Base-by-base conservation (phyloP, 1,140 invertebrate species). In the Drosophila rhopaloa region DNA sequence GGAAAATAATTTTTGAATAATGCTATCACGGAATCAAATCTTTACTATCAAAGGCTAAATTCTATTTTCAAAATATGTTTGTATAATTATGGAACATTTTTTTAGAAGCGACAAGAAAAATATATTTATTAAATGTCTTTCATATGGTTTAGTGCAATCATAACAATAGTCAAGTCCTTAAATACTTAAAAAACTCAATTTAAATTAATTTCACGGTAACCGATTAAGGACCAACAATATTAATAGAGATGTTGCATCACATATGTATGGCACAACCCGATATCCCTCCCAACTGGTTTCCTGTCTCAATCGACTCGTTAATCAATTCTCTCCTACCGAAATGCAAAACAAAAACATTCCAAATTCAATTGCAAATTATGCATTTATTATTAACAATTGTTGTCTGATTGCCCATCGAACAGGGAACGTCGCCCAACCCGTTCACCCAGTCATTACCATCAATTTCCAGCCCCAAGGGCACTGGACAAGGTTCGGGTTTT, bases 311-410 rank as follows among this genome's bases (percentile, higher is more conserved):
- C 59, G 71, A 73, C 58, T 81, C 81, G 67, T 85, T 83, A 86
- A 86, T 88, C 83, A 86, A 88, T 77, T 67, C 73, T 61, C 67
- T 51, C 16, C 47, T 51, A 60, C 41, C 76, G 55, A 67, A 57
- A 46, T 61, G 50, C 61, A 71, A 81, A 78, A 77, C 84, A 76
- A 86, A 88, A 88, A 89, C 83, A 89, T 83, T 83, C 63, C 37
- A 76, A 88, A 89, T 89, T 61, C 84, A 88, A 88, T 88, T 83
- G 84, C 62, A 83, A 88, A 88, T 88, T 88, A 88, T 88, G 83
- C 83, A 88, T 88, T 88, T 88, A 88, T 89, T 88, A 88, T 88
- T 88, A 89, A 89, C 83, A 88, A 88, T 88, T 86, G 83, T 88
- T 79, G 76, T 73, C 83, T 86, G 83, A 86, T 86, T 86, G 83